A percentile compares a stretch with the other conserved stretches of the same genome.
These are phyloP conservation scores for Linnaemya tessellans DNA, from an alignment of 2,888 invertebrate genomes.

Conservation along the genomic window DNA sequence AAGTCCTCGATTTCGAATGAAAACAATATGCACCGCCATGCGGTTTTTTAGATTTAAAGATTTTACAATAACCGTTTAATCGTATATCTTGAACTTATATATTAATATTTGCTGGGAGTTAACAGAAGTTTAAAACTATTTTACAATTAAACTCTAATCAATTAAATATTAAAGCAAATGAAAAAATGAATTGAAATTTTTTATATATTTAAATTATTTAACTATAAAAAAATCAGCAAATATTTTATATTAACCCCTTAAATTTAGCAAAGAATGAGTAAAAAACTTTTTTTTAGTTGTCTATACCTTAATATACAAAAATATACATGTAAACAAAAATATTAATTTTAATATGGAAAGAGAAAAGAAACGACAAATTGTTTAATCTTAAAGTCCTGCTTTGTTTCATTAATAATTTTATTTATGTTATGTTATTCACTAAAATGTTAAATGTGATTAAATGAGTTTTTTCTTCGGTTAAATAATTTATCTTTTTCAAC, in stretches of 20 bases:
- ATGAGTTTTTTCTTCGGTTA: conserved; percentile 51
- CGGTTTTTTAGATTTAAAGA: conserved; percentile 67
- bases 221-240: conserved; percentile 32
- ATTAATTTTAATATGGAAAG: conserved; percentile 38
- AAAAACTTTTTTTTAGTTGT: conserved; percentile 58
- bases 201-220: conserved; percentile 61
- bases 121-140: conserved; percentile 72
- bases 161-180: conserved; percentile 49
- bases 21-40: conserved; percentile 71
- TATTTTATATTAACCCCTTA: conserved; percentile 57
- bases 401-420: conserved; percentile 52
- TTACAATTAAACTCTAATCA: conserved; percentile 68
- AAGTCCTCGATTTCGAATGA: conserved; percentile 57
- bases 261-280: conserved; percentile 47
- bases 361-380: conserved; percentile 28
- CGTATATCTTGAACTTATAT: conserved; percentile 55
- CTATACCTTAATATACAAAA: conserved; percentile 33
- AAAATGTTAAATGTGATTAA: conserved; percentile 53
- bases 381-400: conserved; percentile 33
- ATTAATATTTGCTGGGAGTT: conserved; percentile 65
- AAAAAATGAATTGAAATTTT: conserved; percentile 66
- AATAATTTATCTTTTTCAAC: conserved; percentile 37
- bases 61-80: conserved; percentile 62
- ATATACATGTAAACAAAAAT: conserved; percentile 17
- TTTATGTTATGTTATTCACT: conserved; percentile 49